Conservation (phyloP, 2,888 invertebrate species). For the Pseudococcus longispinus region DNA sequence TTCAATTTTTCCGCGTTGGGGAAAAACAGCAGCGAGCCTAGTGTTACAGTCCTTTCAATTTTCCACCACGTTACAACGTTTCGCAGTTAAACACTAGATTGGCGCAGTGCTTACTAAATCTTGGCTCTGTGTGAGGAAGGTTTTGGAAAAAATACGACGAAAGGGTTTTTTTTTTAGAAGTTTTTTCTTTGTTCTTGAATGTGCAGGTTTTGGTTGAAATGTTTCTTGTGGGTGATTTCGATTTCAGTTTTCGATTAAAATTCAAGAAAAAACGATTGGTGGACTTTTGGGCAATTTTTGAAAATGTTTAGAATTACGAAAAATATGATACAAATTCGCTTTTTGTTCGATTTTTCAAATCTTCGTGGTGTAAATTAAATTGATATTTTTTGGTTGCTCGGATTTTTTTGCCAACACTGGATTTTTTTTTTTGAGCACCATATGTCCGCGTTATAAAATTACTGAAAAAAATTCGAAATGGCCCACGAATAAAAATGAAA, state of each 20-base stretch:
- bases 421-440: too few relatives aligned
- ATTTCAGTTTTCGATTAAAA: neutral
- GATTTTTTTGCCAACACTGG: too few relatives aligned
- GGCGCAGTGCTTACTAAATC: conserved; percentile 11
- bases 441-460: too few relatives aligned
- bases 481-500: too few relatives aligned
- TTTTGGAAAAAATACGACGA: neutral
- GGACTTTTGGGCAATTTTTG: too few relatives aligned
- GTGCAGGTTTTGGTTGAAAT: neutral
- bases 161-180: neutral
- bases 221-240: neutral
- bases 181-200: neutral
- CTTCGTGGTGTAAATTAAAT: too few relatives aligned
- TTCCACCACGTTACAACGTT: neutral
- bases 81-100: neutral
- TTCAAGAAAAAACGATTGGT: neutral
- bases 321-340: too few relatives aligned
- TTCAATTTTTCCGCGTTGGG: neutral
- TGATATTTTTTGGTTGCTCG: too few relatives aligned
- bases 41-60: conserved; percentile 6
- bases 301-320: too few relatives aligned
- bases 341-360: too few relatives aligned
- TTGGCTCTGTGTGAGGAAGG: neutral
- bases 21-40: neutral
- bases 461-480: too few relatives aligned